Evolutionary conservation across 1,140 invertebrate species (phyloP).

Genomic region (Pseudomyrmex dendroicus): DNA sequence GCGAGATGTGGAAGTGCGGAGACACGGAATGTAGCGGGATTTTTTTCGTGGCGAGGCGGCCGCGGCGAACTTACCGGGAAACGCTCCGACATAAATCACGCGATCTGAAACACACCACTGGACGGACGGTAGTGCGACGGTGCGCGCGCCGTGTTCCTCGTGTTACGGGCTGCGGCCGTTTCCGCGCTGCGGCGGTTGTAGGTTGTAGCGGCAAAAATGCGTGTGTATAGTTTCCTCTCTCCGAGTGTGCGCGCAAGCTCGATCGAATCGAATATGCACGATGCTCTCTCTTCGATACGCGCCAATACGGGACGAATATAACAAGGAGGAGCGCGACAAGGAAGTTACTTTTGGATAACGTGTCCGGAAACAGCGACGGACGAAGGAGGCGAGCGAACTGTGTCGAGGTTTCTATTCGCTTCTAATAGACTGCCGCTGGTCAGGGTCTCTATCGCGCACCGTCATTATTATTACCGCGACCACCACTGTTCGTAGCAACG

Average conservation of each 20-base stretch:
- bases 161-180: neutral
- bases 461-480: neutral
- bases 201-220: neutral
- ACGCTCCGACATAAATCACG: neutral
- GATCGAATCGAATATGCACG: no score
- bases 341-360: no score
- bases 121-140: neutral
- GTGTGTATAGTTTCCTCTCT: neutral
- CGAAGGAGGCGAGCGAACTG: neutral
- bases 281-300: no score
- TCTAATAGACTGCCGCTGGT: neutral
- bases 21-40: neutral
- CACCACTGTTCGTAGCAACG: neutral
- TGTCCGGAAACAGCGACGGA: neutral
- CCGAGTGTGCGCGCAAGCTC: neutral
- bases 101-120: conserved; percentile 27
- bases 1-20: neutral
- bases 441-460: neutral
- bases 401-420: no score
- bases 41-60: neutral
- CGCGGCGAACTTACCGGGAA: conserved; percentile 20
- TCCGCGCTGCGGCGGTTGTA: neutral
- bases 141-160: neutral
- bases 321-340: no score
- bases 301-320: no score